Evolutionary conservation across 2,888 invertebrate genomes (phyloP).

Genomic region (Liodrosophila aerea): DNA sequence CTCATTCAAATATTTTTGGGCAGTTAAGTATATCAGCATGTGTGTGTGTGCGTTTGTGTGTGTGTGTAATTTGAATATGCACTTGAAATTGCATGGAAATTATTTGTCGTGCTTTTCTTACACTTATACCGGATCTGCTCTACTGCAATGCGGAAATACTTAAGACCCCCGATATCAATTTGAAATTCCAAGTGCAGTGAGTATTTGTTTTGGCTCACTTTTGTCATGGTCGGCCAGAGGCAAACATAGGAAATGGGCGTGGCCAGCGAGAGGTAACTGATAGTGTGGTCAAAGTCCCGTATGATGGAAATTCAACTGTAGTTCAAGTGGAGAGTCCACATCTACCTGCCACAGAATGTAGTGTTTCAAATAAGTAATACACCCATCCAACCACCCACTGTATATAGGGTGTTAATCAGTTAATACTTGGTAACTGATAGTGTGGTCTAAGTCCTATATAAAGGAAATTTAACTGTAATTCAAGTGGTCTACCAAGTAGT

Average conservation of each 20-base stretch:
- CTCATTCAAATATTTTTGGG: slow-evolving; percentile 58
- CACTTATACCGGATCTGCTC: slow-evolving; percentile 53
- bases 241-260: slow-evolving; percentile 27
- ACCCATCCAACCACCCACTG: no score
- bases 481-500: no score
- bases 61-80: slow-evolving; percentile 70
- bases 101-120: slow-evolving; percentile 52
- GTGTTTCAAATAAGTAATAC: no score
- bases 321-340: no score
- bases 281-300: no score
- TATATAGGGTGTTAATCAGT: no score
- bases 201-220: slow-evolving; percentile 58
- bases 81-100: slow-evolving; percentile 72
- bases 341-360: no score
- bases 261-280: slow-evolving; percentile 2
- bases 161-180: slow-evolving; percentile 11
- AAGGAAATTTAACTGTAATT: no score
- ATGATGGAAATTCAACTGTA: no score
- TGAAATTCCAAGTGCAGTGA: slow-evolving; percentile 35
- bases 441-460: no score
- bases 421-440: no score
- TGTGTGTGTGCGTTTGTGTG: slow-evolving; percentile 13
- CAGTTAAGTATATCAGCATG: slow-evolving; percentile 43
- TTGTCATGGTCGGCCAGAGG: slow-evolving; percentile 28
- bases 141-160: slow-evolving; percentile 56